Evolutionary conservation across 2,113 vertebrate genomes (phyloP).

Genomic region (Odobenus rosmarus): DNA sequence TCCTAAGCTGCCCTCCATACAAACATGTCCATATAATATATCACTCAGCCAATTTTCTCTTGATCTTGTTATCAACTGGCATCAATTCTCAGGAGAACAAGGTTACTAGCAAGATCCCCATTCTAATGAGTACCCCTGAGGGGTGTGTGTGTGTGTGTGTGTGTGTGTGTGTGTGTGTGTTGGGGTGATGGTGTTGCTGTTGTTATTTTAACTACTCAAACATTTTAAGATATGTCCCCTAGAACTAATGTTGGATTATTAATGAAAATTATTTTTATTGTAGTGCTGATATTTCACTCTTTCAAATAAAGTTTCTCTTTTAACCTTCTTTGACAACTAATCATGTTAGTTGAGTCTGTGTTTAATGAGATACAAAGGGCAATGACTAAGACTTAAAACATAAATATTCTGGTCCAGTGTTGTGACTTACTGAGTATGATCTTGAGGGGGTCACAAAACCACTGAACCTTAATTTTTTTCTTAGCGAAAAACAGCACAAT

Average conservation of each 20-base stretch:
- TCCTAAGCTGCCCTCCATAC: background rate
- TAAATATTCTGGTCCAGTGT: background rate
- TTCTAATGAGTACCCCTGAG: background rate
- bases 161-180: background rate
- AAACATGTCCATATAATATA: fast-evolving
- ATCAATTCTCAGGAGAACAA: background rate
- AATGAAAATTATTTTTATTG: background rate
- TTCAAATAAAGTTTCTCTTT: background rate
- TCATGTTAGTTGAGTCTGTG: background rate
- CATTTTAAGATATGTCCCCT: background rate
- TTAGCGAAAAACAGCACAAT: background rate
- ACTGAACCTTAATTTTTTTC: background rate
- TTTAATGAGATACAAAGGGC: background rate
- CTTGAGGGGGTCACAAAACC: background rate
- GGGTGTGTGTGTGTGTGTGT: background rate
- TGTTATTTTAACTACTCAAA: background rate
- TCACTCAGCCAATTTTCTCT: background rate
- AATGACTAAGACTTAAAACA: background rate
- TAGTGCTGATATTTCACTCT: background rate
- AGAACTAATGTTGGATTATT: background rate
- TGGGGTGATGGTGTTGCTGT: background rate
- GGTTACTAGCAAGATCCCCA: background rate
- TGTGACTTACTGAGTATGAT: background rate
- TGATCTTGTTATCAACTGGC: background rate
- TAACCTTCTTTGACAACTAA: background rate